A percentile compares a stretch with the other conserved stretches of the same genome.
Conservation (phyloP, 2,888 invertebrate genomes). For the Pyrochroa serraticornis region DNA sequence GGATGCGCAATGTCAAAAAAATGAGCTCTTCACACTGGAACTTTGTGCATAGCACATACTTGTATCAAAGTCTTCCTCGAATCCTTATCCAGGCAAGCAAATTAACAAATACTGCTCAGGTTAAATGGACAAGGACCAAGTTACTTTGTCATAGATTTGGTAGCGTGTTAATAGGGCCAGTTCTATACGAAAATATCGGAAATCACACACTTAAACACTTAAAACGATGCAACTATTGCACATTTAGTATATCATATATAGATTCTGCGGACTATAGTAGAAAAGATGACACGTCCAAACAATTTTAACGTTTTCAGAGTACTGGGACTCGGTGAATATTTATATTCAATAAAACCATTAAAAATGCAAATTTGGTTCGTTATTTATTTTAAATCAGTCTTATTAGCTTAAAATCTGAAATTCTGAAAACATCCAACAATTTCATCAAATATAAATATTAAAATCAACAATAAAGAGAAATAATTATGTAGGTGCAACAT, state of each 20-base stretch:
- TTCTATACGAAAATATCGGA: conserved; percentile 17
- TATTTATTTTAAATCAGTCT: conserved; percentile 32
- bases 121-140: too few relatives aligned
- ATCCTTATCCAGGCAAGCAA: background rate
- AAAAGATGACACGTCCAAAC: conserved; percentile 1
- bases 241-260: conserved; percentile 23
- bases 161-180: background rate
- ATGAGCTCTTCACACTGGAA: conserved; percentile 21
- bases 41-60: conserved; percentile 30
- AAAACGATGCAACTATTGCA: conserved; percentile 28
- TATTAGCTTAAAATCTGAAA: conserved; percentile 26
- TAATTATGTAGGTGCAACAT: background rate
- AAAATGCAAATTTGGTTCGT: conserved; percentile 35
- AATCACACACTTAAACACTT: conserved; percentile 27
- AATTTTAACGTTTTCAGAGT: background rate
- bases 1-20: conserved; percentile 1
- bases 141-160: too few relatives aligned
- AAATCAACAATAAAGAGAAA: conserved; percentile 11
- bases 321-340: conserved; percentile 14
- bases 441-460: conserved; percentile 23
- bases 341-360: conserved; percentile 24
- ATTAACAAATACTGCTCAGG: background rate
- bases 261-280: conserved; percentile 11
- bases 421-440: conserved; percentile 23
- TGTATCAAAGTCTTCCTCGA: conserved; percentile 2